Evolutionary conservation across 2,797 vertebrate species (phyloP).

Genomic region (Cossypha caffra): DNA sequence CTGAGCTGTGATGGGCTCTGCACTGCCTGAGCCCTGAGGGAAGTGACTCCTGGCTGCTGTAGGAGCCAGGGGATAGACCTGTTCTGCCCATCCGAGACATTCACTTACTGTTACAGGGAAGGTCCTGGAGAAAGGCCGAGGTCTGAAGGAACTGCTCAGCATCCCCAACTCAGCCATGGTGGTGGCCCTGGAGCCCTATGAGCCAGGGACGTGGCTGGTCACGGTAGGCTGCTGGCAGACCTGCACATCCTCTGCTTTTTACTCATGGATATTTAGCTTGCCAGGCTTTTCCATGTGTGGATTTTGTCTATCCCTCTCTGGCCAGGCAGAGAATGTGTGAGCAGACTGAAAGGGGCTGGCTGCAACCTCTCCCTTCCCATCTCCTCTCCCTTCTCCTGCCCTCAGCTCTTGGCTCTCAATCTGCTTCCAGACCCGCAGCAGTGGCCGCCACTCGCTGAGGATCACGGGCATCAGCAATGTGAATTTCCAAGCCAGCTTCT

Average conservation of each 20-base stretch:
- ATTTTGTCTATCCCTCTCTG: not conserved
- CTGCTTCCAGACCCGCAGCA: conserved; percentile 83
- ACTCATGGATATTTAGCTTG: not conserved
- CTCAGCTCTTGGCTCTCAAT: not conserved
- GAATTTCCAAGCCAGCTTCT: conserved; percentile 90
- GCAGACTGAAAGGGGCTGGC: rapidly evolving
- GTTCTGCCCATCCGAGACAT: not conserved
- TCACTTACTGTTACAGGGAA: conserved; percentile 75
- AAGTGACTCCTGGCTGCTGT: not conserved
- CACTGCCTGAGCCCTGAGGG: rapidly evolving
- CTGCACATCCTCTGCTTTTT: not conserved
- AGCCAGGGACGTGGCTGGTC: conserved; percentile 87
- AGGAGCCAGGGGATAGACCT: rapidly evolving
- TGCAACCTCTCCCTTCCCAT: not conserved
- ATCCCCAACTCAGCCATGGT: conserved; percentile 93
- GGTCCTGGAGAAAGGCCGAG: conserved; percentile 80
- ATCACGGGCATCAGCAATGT: conserved; percentile 90
- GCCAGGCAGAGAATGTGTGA: not conserved
- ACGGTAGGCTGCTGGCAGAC: conserved; percentile 78
- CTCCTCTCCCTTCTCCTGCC: not conserved
- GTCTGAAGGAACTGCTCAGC: conserved; percentile 87
- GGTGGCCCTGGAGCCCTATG: conserved; percentile 86
- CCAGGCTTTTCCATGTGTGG: not conserved
- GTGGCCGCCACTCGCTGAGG: conserved; percentile 89
- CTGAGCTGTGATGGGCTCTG: not conserved